Evolutionary conservation across 2,113 vertebrate species (phyloP).

Genomic region (Rhinogobius similis): DNA sequence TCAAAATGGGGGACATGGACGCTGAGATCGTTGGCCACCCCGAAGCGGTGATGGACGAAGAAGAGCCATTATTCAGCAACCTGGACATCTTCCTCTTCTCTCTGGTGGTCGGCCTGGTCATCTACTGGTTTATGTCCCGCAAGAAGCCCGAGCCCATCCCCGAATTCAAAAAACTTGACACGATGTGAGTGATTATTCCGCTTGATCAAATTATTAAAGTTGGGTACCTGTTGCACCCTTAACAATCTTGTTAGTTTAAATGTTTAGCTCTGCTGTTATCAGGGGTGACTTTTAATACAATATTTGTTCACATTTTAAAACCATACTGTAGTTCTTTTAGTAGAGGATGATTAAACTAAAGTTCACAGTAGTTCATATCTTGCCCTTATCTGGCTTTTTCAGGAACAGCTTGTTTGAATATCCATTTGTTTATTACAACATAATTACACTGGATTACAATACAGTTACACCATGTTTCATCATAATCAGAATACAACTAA

Average conservation of each 20-base stretch:
- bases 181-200: constrained; percentile 72
- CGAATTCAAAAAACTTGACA: constrained; percentile 85
- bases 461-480: too few species aligned
- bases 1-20: constrained; percentile 72
- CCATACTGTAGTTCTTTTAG: neutral
- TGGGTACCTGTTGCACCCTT: neutral
- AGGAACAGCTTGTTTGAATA: neutral
- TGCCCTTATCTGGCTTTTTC: neutral
- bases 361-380: neutral
- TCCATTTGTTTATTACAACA: neutral
- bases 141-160: constrained; percentile 90
- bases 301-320: neutral
- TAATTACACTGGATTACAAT: too few species aligned
- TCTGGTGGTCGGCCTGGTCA: constrained; percentile 82
- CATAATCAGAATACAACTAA: too few species aligned
- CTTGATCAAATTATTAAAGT: neutral
- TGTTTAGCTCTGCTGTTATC: neutral
- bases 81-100: constrained; percentile 88
- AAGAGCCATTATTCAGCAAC: constrained; percentile 84
- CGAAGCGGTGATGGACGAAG: constrained; percentile 60
- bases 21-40: constrained; percentile 48
- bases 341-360: neutral
- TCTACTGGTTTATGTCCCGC: constrained; percentile 92
- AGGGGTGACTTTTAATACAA: too few species aligned
- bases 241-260: neutral